phyloP scores from a whole-genome alignment of 2,113 vertebrate genomes.

The Aythya baeri region DNA sequence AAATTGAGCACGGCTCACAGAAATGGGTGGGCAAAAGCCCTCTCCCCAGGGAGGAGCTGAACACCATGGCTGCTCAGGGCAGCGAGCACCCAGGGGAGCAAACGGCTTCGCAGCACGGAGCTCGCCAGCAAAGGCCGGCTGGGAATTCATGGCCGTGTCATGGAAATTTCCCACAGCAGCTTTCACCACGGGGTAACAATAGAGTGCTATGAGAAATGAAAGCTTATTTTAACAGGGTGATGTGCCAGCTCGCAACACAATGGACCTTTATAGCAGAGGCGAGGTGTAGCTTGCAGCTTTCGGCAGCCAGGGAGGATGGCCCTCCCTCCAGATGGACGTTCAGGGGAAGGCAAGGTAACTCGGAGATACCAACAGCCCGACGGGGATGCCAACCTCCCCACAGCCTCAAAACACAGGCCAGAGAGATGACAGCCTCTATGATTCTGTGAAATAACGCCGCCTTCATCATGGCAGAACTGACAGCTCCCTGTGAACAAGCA shows the following conservation, averaged over 20 bases:
- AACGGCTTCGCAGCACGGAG: background rate
- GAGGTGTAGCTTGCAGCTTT: background rate
- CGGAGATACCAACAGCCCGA: background rate
- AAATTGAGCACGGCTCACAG: background rate
- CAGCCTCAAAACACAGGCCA: background rate
- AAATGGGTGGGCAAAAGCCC: background rate
- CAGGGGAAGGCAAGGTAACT: background rate
- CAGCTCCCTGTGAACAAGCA: background rate
- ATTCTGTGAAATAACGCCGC: background rate
- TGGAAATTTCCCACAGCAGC: constrained; percentile 42
- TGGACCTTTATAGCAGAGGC: background rate
- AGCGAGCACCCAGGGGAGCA: background rate
- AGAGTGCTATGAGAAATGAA: constrained; percentile 27
- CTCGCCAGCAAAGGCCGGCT: background rate
- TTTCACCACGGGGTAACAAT: constrained; percentile 25
- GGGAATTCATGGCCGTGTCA: background rate
- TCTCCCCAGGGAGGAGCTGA: no score
- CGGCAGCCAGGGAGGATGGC: background rate
- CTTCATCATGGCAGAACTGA: background rate
- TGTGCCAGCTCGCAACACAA: background rate
- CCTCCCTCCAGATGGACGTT: background rate
- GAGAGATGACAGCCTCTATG: background rate
- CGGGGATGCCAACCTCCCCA: background rate
- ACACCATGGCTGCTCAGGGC: no score
- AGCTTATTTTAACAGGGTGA: background rate